Base-by-base conservation (phyloP, 2,888 invertebrate species). In the Acronicta aceris region DNA sequence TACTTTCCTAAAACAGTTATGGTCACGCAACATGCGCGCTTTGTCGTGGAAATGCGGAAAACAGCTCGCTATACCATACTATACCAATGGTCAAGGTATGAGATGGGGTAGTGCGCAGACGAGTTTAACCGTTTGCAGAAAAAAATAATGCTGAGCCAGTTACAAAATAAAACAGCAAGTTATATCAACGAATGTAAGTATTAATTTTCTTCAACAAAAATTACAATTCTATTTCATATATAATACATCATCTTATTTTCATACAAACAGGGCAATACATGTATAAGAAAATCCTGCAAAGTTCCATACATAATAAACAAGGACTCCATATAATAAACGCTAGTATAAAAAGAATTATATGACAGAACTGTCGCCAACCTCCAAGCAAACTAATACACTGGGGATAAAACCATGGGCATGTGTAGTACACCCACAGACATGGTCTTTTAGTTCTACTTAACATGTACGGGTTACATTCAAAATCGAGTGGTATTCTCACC, bases 311-410 rank as follows among this genome's bases (percentile, higher is more conserved):
- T n/a, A 63, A 9, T 62, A 70, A 17, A 70, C 69, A 69, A 12
- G 69, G 69, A 21, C 50, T 43, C 69, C 69, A 69, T 41, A 74
- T 5, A 47, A 63, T 21, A n/a, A 74, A 15, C 41, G 69, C 71
- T 27, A 53, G 21, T 38, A 45, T 4, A 54, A 56, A 74, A 47
- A 74, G 16, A 16, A 63, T 10, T 0, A 33, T 4, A 12, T 43
- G 49, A 25, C 30, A 9, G 21, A 69, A n/a, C 15, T 57, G 46
- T 57, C 27, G 62, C 48, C 71, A 70, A 33, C 16, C 5, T 30
- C 0, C 2, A 25, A 70, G 12, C 30, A 56, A 40, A 33, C 42
- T 50, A 17, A 69, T 9, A 57, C 27, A 74, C 49, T 4, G 48
- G 2, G 75, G 69, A 41, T 70, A 74, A 47, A 56, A 70, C 13